Evolutionary conservation across 2,888 invertebrate species (phyloP).

Genomic region (Dinocampus coccinellae): DNA sequence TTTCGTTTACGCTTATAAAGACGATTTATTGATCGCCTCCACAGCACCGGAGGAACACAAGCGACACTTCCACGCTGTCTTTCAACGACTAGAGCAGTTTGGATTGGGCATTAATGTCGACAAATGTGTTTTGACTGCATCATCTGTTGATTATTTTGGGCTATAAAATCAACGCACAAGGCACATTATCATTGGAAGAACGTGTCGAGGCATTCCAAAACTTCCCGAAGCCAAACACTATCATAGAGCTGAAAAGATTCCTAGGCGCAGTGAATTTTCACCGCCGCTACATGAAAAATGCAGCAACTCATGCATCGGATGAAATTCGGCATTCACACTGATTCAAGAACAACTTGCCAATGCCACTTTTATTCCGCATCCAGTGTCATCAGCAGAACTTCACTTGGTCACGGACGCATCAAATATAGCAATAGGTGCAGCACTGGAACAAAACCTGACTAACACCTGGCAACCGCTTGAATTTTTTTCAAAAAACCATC

Average conservation of each 20-base stretch:
- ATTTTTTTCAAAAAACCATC: conserved; percentile 7
- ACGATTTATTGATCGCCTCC: conserved; percentile 45
- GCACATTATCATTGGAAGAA: conserved; percentile 36
- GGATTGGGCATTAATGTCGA: conserved; percentile 48
- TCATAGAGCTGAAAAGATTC: conserved; percentile 41
- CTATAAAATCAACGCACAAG: conserved; percentile 32
- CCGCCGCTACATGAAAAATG: conserved; percentile 39
- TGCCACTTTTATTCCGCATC: background rate
- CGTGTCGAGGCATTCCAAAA: conserved; percentile 36
- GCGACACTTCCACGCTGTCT: conserved; percentile 38
- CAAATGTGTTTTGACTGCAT: conserved; percentile 43
- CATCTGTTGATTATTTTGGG: conserved; percentile 39
- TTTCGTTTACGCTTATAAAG: conserved; percentile 42
- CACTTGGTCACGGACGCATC: background rate
- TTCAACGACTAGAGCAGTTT: conserved; percentile 37
- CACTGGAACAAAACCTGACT: background rate
- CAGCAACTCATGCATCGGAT: background rate
- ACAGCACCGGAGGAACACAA: conserved; percentile 30
- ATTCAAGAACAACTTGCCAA: background rate
- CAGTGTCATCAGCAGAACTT: background rate
- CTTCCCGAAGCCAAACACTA: conserved; percentile 32
- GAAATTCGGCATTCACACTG: too few relatives aligned
- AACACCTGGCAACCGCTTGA: background rate
- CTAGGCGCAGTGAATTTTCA: conserved; percentile 48
- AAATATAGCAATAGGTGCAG: background rate